Conservation (phyloP, 2,797 vertebrate species). For the Lerista edwardsae region DNA sequence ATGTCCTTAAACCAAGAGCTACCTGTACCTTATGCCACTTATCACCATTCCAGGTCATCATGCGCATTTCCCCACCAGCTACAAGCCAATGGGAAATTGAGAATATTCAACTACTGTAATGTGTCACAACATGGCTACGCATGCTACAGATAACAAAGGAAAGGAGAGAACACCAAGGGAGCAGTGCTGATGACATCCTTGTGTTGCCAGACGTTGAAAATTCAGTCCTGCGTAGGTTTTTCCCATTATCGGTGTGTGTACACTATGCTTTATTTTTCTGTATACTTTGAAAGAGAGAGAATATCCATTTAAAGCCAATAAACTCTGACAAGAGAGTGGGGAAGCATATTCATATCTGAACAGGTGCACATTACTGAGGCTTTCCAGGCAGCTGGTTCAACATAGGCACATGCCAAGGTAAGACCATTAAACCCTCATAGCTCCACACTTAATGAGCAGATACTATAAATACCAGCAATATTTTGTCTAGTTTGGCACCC, state of each 20-base stretch:
- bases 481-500: constrained; percentile 66
- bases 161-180: background rate
- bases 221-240: background rate
- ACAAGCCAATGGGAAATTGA: too few species aligned
- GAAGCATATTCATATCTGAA: constrained; percentile 56
- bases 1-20: too few species aligned
- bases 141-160: background rate
- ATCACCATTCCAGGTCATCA: background rate
- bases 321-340: constrained; percentile 24
- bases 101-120: too few species aligned
- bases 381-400: constrained; percentile 72
- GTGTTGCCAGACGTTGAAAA: background rate
- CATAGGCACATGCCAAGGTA: constrained; percentile 58
- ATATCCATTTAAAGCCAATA: constrained; percentile 1
- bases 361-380: constrained; percentile 63
- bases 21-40: background rate
- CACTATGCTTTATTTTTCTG: background rate
- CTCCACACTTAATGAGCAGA: constrained; percentile 62
- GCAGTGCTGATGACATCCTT: background rate
- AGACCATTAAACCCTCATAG: constrained; percentile 55
- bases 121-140: too few species aligned
- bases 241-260: background rate
- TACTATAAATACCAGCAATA: constrained; percentile 53
- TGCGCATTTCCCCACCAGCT: background rate
- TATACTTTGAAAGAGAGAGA: background rate